Evolutionary conservation across 2,888 invertebrate genomes (phyloP), one percentile per base, ranked within the genome.

Genomic region (Stegana nigrithorax): DNA sequence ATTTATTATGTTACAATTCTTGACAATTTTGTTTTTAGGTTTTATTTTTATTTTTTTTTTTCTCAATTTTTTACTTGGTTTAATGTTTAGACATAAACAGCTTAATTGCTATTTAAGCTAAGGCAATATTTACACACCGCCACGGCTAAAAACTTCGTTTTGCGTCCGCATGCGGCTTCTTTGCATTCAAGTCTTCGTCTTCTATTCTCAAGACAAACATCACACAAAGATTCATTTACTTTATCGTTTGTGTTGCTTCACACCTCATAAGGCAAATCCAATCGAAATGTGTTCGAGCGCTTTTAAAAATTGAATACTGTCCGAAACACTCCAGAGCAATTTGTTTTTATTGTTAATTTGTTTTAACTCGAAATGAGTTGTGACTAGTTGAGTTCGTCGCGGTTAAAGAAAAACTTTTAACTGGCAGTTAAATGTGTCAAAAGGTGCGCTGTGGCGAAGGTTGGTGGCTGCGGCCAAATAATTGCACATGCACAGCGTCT

Each of bases 101-200:
- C 63, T 73, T 76, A 77, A 75, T 77, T 71, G 70, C 60, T 77
- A 60, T 75, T 75, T 69, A 69, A 69, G 73, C 77, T 68, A 67
- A 55, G 56, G 63, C 66, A 76, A 76, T 76, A 76, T 76, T 76
- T 71, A 66, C 55, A 17, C 32, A 25, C 4, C 12, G 39, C 39
- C n/a, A n/a, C n/a, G n/a, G n/a, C n/a, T n/a, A n/a, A n/a, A n/a
- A n/a, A n/a, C n/a, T n/a, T n/a, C n/a, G 39, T 39, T 14, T 39
- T 17, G n/a, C 14, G 12, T 8, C 25, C 21, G 45, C 21, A 19
- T 17, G 21, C 21, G 19, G 17, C 21, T 17, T 21, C 21, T 45
- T 44, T 14, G 19, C 29, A 10, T 19, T 42, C 4, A 12, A 12
- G 7, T 45, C 21, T 19, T 21, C 21, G 2, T 47, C 26, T 25